These are phyloP conservation scores for Hydrozoanthus tunicans DNA, from an alignment of 64 coral and sea anemone genomes.

Conservation along the genomic window DNA sequence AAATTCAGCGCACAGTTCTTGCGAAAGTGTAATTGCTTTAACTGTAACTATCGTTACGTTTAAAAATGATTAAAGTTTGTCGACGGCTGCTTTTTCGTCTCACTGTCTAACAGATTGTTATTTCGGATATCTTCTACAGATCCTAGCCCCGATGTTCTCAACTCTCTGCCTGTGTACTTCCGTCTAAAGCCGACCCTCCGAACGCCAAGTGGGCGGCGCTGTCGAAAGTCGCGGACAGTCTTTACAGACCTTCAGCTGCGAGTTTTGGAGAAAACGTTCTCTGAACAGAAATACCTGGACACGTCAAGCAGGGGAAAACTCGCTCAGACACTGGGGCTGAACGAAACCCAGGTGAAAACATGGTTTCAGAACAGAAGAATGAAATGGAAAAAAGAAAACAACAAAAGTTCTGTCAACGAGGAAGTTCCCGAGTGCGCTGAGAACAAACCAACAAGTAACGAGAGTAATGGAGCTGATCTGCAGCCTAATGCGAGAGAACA, in stretches of 20 bases:
- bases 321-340: slow-evolving; percentile 42
- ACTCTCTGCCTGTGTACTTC: slow-evolving; percentile 41
- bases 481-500: neutral
- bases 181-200: slow-evolving; percentile 41
- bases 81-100: neutral
- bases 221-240: slow-evolving; percentile 46
- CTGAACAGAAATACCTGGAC: slow-evolving; percentile 53
- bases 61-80: neutral
- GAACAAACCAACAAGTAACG: slow-evolving; percentile 1
- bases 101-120: neutral
- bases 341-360: slow-evolving; percentile 49
- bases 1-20: no score
- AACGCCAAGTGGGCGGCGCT: slow-evolving; percentile 30
- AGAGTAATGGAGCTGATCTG: neutral
- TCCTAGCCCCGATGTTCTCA: slow-evolving; percentile 35
- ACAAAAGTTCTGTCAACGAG: slow-evolving; percentile 10
- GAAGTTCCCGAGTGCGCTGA: slow-evolving; percentile 5
- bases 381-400: slow-evolving; percentile 61
- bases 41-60: neutral
- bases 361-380: slow-evolving; percentile 58
- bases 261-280: slow-evolving; percentile 39
- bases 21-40: no score
- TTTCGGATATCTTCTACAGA: neutral
- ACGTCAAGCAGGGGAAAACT: slow-evolving; percentile 41
- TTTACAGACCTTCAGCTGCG: slow-evolving; percentile 51